Percentiles rank a stretch among this genome's conserved stretches.
Evolutionary conservation across 2,113 vertebrate genomes (phyloP).

Genomic region (Osmerus mordax): DNA sequence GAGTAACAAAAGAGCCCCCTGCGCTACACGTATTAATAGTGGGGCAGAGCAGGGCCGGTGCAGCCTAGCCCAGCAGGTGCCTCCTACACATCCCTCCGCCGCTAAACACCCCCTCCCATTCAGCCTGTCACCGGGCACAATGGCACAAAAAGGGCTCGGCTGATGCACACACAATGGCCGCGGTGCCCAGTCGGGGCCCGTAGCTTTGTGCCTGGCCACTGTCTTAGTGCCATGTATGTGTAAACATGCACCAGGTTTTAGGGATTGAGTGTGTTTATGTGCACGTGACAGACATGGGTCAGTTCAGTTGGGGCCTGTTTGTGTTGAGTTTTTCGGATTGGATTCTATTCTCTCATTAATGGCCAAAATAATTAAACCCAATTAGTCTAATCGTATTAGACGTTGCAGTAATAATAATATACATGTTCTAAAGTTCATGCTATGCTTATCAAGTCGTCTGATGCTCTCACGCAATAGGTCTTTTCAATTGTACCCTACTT

Average conservation of each 20-base stretch:
- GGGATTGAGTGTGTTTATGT: neutral
- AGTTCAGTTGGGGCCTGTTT: neutral
- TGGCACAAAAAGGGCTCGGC: conserved; percentile 73
- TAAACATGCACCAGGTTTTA: conserved; percentile 52
- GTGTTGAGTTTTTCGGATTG: neutral
- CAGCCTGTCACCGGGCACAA: conserved; percentile 88
- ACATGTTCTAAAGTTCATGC: too few relatives aligned
- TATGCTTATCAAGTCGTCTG: too few relatives aligned
- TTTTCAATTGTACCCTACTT: too few relatives aligned
- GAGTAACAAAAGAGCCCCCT: conserved; percentile 80
- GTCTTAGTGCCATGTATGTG: conserved; percentile 71
- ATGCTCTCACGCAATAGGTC: too few relatives aligned
- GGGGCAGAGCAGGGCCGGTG: conserved; percentile 77
- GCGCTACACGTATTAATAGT: conserved; percentile 78
- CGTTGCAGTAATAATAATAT: too few relatives aligned
- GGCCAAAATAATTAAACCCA: too few relatives aligned
- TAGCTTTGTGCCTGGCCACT: conserved; percentile 52
- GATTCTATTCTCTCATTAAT: neutral
- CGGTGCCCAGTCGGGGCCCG: conserved; percentile 67
- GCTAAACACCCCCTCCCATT: conserved; percentile 87
- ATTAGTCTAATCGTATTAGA: too few relatives aligned
- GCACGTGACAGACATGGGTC: neutral
- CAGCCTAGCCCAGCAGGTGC: conserved; percentile 91
- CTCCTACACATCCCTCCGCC: conserved; percentile 82
- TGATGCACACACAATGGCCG: conserved; percentile 78